Base-by-base conservation (phyloP, 2,888 invertebrate genomes). In the Lomographa bimaculata region DNA sequence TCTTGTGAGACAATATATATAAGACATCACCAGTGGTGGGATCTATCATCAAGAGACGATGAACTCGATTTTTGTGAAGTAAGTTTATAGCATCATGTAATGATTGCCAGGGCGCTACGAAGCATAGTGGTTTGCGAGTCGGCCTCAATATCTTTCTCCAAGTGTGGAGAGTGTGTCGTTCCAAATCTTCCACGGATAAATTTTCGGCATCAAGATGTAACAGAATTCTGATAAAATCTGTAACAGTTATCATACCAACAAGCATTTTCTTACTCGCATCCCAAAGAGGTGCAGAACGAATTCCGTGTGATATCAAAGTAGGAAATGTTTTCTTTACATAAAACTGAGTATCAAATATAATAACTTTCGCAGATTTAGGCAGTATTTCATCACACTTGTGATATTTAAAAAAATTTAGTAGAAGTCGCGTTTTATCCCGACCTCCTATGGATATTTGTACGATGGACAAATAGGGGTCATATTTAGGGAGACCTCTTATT, bases 381-480 rank as follows among this genome's bases (percentile, higher is more conserved):
- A 89, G 67, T 34, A 89, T 87, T 72, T 89, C 89, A 49, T 89
- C 82, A 62, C 89, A 89, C 66, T 87, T 87, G 54, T 89, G 89
- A 60, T 86, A 89, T 57, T 81, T 89, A 54, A 89, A 89, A 64
- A 89, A 89, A 52, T 89, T 89, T 50, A 89, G 68, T 49, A 89
- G 64, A 11, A 89, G 71, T 51, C 84, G 73, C 9, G 89, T 86
- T 68, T 87, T 89, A 60, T 89, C 89, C 60, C 89, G 70, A 32
- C 89, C 89, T 24, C 89, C 89, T 52, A 87, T 67, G 23, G 89
- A 87, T 65, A 89, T 89, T 73, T 89, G 89, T 46, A 89, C 89
- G 56, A 89, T 87, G 12, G 89, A 87, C 66, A 87, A 76, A 65
- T 87, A 89, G 21, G 89, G 89, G 50, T 89, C 89, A 55, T 84